These are phyloP conservation scores for Lagopus muta DNA, from an alignment of 2,113 vertebrate genomes.

Conservation along the genomic window DNA sequence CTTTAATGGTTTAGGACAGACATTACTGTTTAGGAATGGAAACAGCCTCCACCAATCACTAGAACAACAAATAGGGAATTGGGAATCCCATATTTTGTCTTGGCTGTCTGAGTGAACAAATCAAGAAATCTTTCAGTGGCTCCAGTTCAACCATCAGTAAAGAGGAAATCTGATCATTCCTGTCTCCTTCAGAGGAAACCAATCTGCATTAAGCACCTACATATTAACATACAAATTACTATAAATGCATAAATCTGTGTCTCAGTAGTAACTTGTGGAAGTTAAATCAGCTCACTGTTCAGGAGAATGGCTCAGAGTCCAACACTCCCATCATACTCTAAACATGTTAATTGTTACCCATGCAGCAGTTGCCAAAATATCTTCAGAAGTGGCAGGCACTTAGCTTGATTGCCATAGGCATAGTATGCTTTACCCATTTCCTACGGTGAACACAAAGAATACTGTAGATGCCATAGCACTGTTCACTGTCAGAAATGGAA, in stretches of 20 bases:
- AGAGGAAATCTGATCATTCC: slow-evolving; percentile 42
- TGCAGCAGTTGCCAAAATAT: neutral
- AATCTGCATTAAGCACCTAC: slow-evolving; percentile 29
- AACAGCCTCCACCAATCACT: slow-evolving; percentile 27
- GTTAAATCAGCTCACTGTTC: slow-evolving; percentile 12
- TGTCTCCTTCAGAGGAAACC: slow-evolving; percentile 13
- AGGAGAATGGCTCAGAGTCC: neutral
- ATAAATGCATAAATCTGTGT: slow-evolving; percentile 17
- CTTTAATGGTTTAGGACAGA: slow-evolving; percentile 37
- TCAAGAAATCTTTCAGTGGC: slow-evolving; percentile 29
- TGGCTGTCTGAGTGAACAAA: slow-evolving; percentile 27
- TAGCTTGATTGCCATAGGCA: neutral
- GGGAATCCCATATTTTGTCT: slow-evolving; percentile 26
- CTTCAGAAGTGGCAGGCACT: neutral
- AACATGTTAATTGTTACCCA: neutral
- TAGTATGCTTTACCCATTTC: neutral
- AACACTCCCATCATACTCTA: neutral
- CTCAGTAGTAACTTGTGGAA: neutral
- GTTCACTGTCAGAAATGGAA: neutral
- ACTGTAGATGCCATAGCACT: neutral
- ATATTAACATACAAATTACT: neutral
- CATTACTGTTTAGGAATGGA: slow-evolving; percentile 33
- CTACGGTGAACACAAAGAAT: neutral
- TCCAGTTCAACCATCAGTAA: neutral
- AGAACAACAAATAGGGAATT: slow-evolving; percentile 55